Evolutionary conservation across 2,797 vertebrate genomes (phyloP).

Genomic region (Poecilia wingei): DNA sequence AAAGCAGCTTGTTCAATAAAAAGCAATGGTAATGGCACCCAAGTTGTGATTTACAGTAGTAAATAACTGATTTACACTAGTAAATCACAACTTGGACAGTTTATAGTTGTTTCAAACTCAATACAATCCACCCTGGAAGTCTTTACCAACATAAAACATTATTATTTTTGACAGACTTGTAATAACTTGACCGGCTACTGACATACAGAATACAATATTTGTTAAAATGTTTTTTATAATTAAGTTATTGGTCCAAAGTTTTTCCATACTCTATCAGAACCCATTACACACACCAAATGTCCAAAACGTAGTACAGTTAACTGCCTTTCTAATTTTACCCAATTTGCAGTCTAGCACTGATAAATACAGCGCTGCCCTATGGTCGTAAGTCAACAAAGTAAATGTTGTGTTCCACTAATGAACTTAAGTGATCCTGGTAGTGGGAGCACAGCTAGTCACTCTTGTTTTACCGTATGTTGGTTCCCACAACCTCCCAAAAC

Average conservation of each 20-base stretch:
- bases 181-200: neutral
- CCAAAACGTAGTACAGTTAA: neutral
- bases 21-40: neutral
- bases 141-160: neutral
- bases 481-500: neutral
- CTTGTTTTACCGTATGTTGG: neutral
- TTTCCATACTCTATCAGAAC: neutral
- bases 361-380: neutral
- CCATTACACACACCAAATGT: neutral
- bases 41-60: no score
- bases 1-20: neutral
- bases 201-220: neutral
- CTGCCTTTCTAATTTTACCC: neutral
- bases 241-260: neutral
- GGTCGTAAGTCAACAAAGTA: neutral
- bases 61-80: no score
- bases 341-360: neutral
- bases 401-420: constrained; percentile 2
- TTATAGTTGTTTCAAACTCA: neutral
- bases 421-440: neutral
- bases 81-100: neutral
- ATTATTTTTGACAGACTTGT: neutral
- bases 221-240: neutral
- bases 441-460: neutral
- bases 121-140: neutral